phyloP scores from a whole-genome alignment of 2,888 invertebrate genomes.

The Drosophila kuntzei region DNA sequence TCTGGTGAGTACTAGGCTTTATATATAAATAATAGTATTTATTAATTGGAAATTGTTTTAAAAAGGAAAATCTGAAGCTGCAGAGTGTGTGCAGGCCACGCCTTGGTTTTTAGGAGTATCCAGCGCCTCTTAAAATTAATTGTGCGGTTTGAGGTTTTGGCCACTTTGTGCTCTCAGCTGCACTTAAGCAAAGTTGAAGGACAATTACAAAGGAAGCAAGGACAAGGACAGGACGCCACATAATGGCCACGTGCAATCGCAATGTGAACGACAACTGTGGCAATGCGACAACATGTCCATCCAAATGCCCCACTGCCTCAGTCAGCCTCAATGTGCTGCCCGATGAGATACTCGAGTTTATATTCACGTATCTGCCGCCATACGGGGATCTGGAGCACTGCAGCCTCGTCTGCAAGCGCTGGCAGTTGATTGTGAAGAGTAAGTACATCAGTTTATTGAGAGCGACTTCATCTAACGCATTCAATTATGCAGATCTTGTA shows the following conservation, averaged over 20 bases:
- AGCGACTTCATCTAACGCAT: background rate
- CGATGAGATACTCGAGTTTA: slow-evolving; percentile 96
- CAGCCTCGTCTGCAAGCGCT: slow-evolving; percentile 93
- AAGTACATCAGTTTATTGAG: slow-evolving; percentile 80
- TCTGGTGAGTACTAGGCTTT: no score
- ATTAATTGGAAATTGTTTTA: slow-evolving; percentile 11
- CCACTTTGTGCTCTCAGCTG: slow-evolving; percentile 13
- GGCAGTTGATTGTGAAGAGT: slow-evolving; percentile 94
- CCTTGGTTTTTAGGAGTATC: slow-evolving; percentile 7
- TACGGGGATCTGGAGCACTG: slow-evolving; percentile 96
- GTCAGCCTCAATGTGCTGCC: slow-evolving; percentile 90
- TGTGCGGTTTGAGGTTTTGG: slow-evolving; percentile 7
- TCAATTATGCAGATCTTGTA: slow-evolving; percentile 89
- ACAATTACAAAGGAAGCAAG: slow-evolving; percentile 50
- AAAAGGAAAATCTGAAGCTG: slow-evolving; percentile 10
- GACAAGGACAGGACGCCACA: slow-evolving; percentile 36
- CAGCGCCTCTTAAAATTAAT: background rate
- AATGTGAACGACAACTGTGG: slow-evolving; percentile 57
- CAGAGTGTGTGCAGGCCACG: slow-evolving; percentile 10
- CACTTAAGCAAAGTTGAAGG: slow-evolving; percentile 49
- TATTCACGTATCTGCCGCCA: slow-evolving; percentile 94
- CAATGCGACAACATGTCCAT: slow-evolving; percentile 24
- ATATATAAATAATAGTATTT: no score
- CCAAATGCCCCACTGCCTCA: slow-evolving; percentile 21
- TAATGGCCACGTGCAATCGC: slow-evolving; percentile 61